These are phyloP conservation scores for Brachyhypopomus occidentalis DNA, from an alignment of 2,113 vertebrate genomes.

Conservation along the genomic window DNA sequence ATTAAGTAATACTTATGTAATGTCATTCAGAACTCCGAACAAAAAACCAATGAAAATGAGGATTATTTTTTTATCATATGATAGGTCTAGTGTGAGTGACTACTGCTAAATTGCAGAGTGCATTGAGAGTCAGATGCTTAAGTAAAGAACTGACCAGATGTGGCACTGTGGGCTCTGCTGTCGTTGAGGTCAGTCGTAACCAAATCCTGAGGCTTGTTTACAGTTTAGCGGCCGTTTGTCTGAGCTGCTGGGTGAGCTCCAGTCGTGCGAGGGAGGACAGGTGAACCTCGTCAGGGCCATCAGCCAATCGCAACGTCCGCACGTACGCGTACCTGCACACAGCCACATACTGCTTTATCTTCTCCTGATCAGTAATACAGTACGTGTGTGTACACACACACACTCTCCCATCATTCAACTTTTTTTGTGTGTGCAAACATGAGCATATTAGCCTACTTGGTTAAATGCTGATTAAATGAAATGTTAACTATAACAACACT, in stretches of 20 bases:
- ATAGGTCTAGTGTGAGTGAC: not conserved
- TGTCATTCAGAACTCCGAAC: not conserved
- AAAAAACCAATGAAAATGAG: not conserved
- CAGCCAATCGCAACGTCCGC: conserved; percentile 82
- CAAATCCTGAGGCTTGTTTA: conserved; percentile 52
- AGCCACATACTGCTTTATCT: not conserved
- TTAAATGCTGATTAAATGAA: too few relatives aligned
- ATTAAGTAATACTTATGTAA: not conserved
- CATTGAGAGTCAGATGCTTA: not conserved
- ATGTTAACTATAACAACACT: too few relatives aligned
- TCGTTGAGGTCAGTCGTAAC: not conserved
- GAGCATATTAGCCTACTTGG: too few relatives aligned
- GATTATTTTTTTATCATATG: not conserved
- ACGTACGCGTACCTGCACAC: conserved; percentile 77
- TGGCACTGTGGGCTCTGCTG: not conserved
- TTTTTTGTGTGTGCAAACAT: not conserved
- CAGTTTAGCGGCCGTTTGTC: conserved; percentile 73
- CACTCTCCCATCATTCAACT: not conserved
- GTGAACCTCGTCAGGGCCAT: conserved; percentile 92
- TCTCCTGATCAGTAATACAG: not conserved
- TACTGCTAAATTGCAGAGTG: not conserved
- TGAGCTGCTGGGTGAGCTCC: conserved; percentile 83
- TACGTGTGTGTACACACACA: not conserved
- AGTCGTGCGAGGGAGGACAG: conserved; percentile 83
- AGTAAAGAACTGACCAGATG: not conserved